Evolutionary conservation across 2,888 invertebrate species (phyloP), one percentile per base, ranked within the genome.

Genomic region (Protula sp.): DNA sequence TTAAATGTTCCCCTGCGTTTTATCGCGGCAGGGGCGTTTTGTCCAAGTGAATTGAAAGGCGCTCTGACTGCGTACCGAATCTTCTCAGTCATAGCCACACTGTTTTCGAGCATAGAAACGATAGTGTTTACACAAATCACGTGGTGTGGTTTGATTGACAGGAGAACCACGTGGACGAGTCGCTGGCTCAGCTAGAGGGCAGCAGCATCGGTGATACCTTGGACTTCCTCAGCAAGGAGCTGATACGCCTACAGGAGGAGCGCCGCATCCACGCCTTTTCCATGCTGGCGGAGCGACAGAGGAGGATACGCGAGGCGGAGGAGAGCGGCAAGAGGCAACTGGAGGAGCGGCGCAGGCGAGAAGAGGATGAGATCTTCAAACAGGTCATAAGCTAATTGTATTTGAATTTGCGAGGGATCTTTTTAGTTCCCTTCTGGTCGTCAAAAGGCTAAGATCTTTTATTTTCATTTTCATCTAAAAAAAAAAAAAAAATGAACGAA

Each of bases 291-390:
- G 90, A 91, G 72, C 84, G 89, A 30, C 89, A 91, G 71, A 85
- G 91, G 65, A 83, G 86, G 66, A 86, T 87, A 74, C 84, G 89
- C 0, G 92, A 92, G 78, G 90, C 91, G 0, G 87, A 86, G 5
- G 92, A 92, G 78, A 88, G 89, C 1, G 91, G 91, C 0, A 82
- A 87, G 54, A 82, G 91, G 26, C 91, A 92, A 77, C 85, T 86
- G 54, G 92, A 92, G 75, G 86, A 88, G 66, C 84, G 87, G 58
- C 82, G 89, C 47, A 83, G 90, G 3, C 77, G 86, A 4, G 88
- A 91, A 72, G 88, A 90, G 67, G 90, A 92, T 68, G 88, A 91
- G 78, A 87, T 92, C 75, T 92, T 90, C 75, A 87, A 87, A 76
- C 87, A 89, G 81, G 83, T 83, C 53, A 59, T 52, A 9, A 14